phyloP scores from a whole-genome alignment of 2,888 invertebrate genomes.

The Apotomis capreana region DNA sequence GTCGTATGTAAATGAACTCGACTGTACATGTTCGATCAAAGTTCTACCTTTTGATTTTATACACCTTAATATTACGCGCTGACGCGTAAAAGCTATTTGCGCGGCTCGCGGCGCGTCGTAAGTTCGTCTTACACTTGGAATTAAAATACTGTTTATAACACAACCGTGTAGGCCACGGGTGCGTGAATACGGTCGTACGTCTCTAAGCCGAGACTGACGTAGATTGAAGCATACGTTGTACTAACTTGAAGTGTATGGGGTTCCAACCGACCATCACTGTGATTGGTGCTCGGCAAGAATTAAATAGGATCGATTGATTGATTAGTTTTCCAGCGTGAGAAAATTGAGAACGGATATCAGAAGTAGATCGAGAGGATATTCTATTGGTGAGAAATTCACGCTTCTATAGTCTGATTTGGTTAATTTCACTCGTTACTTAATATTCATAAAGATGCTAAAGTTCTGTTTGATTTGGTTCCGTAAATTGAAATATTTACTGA shows the following conservation, averaged over 20 bases:
- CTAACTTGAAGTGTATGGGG: constrained; percentile 40
- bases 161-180: constrained; percentile 21
- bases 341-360: constrained; percentile 21
- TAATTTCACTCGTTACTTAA: background rate
- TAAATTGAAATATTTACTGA: too few species aligned
- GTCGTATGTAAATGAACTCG: too few species aligned
- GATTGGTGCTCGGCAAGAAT: constrained; percentile 37
- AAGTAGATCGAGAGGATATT: constrained; percentile 8
- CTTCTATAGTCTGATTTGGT: background rate
- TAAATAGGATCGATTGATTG: constrained; percentile 41
- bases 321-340: constrained; percentile 39
- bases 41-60: too few species aligned
- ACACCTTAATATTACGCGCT: too few species aligned
- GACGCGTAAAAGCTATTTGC: too few species aligned
- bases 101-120: too few species aligned
- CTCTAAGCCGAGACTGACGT: constrained; percentile 43
- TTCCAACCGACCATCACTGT: constrained; percentile 33
- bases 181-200: constrained; percentile 49
- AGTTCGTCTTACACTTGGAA: background rate
- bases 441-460: too few species aligned
- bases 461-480: too few species aligned
- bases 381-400: constrained; percentile 5
- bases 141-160: background rate
- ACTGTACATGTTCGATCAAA: too few species aligned
- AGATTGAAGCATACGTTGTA: constrained; percentile 43